Conservation (phyloP, 1,140 invertebrate genomes). For the Pseudomyrmex sp. region DNA sequence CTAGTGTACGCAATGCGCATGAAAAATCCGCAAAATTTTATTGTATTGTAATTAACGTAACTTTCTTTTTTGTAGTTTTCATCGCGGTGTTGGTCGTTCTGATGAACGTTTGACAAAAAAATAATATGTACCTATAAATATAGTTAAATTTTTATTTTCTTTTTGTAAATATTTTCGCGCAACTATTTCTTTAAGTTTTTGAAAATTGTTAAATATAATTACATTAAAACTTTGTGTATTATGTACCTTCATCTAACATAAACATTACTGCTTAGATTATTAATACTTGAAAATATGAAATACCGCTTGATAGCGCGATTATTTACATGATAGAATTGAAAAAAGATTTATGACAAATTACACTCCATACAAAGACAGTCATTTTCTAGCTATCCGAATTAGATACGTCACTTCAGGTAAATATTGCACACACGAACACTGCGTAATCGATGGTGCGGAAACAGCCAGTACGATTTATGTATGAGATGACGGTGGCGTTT, state of each 20-base stretch:
- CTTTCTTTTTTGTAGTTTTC: neutral
- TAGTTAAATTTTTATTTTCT: conserved; percentile 3
- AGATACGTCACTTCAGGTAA: conserved; percentile 52
- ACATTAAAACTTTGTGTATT: neutral
- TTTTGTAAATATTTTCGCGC: too few species aligned
- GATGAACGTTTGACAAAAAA: neutral
- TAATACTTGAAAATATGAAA: too few species aligned
- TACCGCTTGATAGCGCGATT: neutral
- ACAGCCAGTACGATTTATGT: conserved; percentile 76
- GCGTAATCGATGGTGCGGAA: conserved; percentile 52
- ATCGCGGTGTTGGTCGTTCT: neutral
- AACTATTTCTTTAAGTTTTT: too few species aligned
- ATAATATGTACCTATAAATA: neutral
- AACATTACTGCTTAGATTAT: too few species aligned
- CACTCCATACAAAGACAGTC: conserved; percentile 1
- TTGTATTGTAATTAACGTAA: neutral
- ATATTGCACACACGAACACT: conserved; percentile 43
- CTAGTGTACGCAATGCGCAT: neutral
- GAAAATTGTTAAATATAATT: neutral
- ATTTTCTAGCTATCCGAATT: neutral
- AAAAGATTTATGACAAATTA: conserved; percentile 15
- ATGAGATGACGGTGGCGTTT: conserved; percentile 74
- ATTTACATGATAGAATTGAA: neutral
- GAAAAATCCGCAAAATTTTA: conserved; percentile 34
- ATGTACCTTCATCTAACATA: too few species aligned